These are phyloP conservation scores for Sminthurides bifidus DNA, from an alignment of 1,140 invertebrate species.

Conservation along the genomic window DNA sequence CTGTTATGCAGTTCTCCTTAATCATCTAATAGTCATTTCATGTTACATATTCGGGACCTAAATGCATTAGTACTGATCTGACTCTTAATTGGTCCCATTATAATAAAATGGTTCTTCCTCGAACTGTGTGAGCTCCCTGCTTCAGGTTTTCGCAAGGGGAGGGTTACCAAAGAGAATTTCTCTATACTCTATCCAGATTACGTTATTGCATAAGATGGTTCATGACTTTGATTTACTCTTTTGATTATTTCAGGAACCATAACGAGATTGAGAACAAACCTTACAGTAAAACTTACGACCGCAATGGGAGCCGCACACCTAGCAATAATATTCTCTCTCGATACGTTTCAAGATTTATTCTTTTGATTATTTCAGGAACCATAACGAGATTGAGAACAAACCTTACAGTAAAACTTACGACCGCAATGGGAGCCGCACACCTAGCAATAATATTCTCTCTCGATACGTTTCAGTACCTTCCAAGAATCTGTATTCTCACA, in stretches of 20 bases:
- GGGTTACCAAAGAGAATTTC: too few species aligned
- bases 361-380: conserved; percentile 7
- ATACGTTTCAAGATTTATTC: conserved; percentile 2
- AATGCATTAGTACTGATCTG: too few species aligned
- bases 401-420: conserved; percentile 3
- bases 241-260: conserved; percentile 7
- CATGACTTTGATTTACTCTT: too few species aligned
- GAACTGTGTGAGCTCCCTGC: too few species aligned
- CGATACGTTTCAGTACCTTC: conserved; percentile 3
- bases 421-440: not conserved
- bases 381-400: conserved; percentile 4
- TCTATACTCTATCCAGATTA: too few species aligned
- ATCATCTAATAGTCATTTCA: too few species aligned
- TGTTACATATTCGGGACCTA: too few species aligned
- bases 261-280: conserved; percentile 4
- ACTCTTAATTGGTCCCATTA: too few species aligned
- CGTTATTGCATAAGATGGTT: too few species aligned
- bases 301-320: not conserved
- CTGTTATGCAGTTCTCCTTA: too few species aligned
- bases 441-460: not conserved
- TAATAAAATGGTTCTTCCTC: too few species aligned
- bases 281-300: conserved; percentile 1
- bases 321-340: not conserved
- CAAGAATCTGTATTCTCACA: conserved; percentile 5
- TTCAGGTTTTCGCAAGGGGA: too few species aligned